Conservation (phyloP, 2,797 vertebrate species). For the Phaenicophaeus curvirostris region DNA sequence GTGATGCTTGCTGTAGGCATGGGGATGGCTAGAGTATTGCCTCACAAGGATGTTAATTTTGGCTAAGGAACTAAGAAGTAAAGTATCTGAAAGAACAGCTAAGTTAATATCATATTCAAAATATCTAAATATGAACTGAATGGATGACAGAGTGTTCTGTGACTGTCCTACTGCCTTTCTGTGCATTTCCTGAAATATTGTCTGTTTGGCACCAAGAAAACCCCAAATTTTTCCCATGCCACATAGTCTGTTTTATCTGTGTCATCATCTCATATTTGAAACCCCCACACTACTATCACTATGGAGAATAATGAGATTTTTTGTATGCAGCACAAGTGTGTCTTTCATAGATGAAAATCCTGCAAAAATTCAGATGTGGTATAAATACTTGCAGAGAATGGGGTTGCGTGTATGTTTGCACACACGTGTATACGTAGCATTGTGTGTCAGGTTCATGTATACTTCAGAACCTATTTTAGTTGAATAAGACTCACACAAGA, state of each 20-base stretch:
- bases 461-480: background rate
- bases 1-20: constrained; percentile 13
- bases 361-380: background rate
- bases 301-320: background rate
- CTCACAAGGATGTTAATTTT: constrained; percentile 41
- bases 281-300: background rate
- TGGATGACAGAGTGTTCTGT: background rate
- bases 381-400: background rate
- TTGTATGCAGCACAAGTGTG: background rate
- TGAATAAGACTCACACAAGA: background rate
- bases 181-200: background rate
- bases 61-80: constrained; percentile 31
- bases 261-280: background rate
- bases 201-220: background rate
- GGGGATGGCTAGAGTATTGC: background rate
- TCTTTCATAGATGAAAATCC: background rate
- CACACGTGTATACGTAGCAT: background rate
- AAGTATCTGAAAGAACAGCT: background rate
- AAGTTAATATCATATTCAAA: constrained; percentile 27
- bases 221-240: background rate
- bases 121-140: background rate
- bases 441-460: background rate
- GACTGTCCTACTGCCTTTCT: background rate
- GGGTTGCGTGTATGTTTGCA: background rate
- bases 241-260: background rate